Evolutionary conservation across 2,888 invertebrate genomes (phyloP), one percentile per base, ranked within the genome.

Genomic region (Stenchaetothrips biformis): DNA sequence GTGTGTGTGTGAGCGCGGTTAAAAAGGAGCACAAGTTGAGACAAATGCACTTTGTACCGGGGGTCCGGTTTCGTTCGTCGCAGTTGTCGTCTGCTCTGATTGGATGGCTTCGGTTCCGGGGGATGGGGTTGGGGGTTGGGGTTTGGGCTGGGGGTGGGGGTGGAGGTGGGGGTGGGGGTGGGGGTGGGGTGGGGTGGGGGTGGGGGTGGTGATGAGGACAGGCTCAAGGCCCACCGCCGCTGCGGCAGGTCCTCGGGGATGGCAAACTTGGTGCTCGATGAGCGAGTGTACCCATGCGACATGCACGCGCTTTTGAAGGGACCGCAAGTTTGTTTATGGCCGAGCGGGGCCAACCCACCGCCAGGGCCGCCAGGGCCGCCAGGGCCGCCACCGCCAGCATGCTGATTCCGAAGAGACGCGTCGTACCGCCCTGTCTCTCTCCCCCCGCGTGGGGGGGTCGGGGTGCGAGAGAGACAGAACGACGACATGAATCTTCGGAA

Each of bases 221-320:
- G 67, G 37, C 37, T 37, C 37, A 37, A 37, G 37, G 37, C 37
- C 37, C 37, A 2, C 37, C n/a, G n/a, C n/a, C n/a, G 1, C 4
- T 37, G 37, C 37, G 67, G 67, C 21, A 11, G 67, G 67, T 25
- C 67, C 25, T 25, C 67, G 9, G 67, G 67, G 67, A 74, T 74
- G 21, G 21, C 21, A 74, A 74, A 74, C 67, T 74, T 74, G 53
- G 67, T 74, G 21, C 67, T 74, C 67, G 67, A 74, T 74, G 67
- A 74, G 67, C 67, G 67, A 74, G 67, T 74, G 67, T 21, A 74
- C 67, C 67, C 67, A 74, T 74, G 67, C 25, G 67, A 74, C 67
- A 74, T 25, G 59, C 59, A 21, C 67, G 25, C 67, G 25, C 67
- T 8, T 18, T 37, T 37, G 37, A 37, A 37, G 37, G 37, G 21